Evolutionary conservation across 2,888 invertebrate species (phyloP).

Genomic region (Hermaeophaga mercurialis): DNA sequence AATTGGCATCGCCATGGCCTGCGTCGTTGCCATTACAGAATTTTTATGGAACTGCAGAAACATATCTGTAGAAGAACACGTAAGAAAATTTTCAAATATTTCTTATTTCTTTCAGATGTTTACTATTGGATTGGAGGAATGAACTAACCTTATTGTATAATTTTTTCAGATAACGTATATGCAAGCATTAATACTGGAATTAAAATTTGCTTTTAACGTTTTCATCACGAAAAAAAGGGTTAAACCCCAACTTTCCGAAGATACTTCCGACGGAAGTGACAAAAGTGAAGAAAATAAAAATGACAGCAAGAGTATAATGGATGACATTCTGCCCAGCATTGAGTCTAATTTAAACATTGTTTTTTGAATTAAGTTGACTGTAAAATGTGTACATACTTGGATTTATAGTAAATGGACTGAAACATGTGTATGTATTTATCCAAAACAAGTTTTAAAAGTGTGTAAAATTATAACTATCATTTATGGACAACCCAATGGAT

Average conservation of each 20-base stretch:
- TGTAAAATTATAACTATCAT: no score
- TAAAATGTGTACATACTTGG: no score
- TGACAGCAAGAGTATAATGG: conserved; percentile 39
- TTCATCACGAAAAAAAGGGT: conserved; percentile 75
- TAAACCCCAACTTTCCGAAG: conserved; percentile 44
- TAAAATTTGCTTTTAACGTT: conserved; percentile 74
- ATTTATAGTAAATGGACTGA: no score
- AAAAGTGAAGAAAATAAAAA: conserved; percentile 51
- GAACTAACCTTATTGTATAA: no score
- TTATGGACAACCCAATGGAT: no score
- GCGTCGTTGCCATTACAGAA: conserved; percentile 77
- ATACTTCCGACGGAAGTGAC: conserved; percentile 32
- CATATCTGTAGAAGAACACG: conserved; percentile 80
- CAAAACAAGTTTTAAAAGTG: no score
- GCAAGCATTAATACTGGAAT: conserved; percentile 72
- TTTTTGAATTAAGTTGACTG: background rate
- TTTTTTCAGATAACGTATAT: conserved; percentile 67
- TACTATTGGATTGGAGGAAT: background rate
- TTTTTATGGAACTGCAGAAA: conserved; percentile 83
- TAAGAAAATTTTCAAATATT: conserved; percentile 51
- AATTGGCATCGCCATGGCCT: conserved; percentile 72
- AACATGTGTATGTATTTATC: no score
- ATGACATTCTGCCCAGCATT: conserved; percentile 43
- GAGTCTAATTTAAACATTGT: conserved; percentile 34
- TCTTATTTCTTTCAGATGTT: background rate